These are phyloP conservation scores for Sebastes dallii DNA, from an alignment of 2,797 vertebrate species.

Conservation along the genomic window DNA sequence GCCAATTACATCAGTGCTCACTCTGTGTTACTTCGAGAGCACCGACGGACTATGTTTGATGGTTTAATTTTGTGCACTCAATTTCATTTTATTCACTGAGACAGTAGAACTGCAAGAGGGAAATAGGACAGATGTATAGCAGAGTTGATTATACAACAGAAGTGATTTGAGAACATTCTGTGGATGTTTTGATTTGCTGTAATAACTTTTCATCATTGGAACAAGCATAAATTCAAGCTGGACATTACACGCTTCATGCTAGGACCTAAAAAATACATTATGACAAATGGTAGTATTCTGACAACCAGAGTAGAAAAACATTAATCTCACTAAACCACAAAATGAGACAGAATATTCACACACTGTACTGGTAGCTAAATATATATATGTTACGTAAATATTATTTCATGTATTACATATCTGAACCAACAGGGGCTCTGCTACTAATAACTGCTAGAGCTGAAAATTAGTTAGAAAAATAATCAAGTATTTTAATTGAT, in stretches of 20 bases:
- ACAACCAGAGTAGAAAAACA: background rate
- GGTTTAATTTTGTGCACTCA: slow-evolving; percentile 14
- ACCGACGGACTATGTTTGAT: slow-evolving; percentile 23
- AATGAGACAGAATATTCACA: background rate
- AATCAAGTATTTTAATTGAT: no score
- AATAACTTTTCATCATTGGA: background rate
- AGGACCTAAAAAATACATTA: background rate
- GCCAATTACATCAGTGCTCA: slow-evolving; percentile 59
- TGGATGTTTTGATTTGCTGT: background rate
- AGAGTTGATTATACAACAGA: background rate
- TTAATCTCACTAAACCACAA: background rate
- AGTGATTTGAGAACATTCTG: background rate
- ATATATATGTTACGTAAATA: background rate
- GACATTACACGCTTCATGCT: background rate
- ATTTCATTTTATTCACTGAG: background rate
- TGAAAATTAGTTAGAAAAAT: background rate
- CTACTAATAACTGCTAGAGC: background rate
- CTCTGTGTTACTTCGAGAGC: background rate
- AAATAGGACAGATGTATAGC: background rate
- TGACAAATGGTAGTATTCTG: background rate
- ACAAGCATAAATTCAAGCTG: background rate
- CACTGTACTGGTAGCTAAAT: background rate
- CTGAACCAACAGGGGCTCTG: background rate
- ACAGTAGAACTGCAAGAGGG: background rate
- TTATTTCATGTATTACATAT: background rate